These are phyloP conservation scores for Cladopsammia gracilis DNA, from an alignment of 64 coral and sea anemone genomes.

Conservation along the genomic window DNA sequence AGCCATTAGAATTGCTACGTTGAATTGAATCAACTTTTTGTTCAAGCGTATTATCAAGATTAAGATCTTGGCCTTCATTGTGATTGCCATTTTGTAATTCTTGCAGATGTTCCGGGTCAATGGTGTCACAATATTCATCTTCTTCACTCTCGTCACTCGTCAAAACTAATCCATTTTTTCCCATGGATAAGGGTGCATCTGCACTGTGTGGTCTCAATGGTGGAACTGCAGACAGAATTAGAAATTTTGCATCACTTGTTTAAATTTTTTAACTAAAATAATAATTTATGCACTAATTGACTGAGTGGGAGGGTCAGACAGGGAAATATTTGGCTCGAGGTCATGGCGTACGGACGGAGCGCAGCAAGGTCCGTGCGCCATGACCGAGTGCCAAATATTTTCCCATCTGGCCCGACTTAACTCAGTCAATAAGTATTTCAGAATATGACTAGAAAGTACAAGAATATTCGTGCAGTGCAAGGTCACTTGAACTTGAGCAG, in stretches of 20 bases:
- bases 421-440: too few relatives aligned
- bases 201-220: constrained; percentile 1
- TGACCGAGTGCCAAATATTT: too few relatives aligned
- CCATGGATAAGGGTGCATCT: not conserved
- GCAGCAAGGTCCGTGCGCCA: too few relatives aligned
- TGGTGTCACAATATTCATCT: constrained; percentile 92
- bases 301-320: too few relatives aligned
- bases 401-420: too few relatives aligned
- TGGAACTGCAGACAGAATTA: constrained; percentile 15
- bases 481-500: too few relatives aligned
- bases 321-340: too few relatives aligned
- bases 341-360: too few relatives aligned
- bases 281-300: too few relatives aligned
- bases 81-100: constrained; percentile 51
- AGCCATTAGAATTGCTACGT: constrained; percentile 10
- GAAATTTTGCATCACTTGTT: not conserved
- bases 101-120: constrained; percentile 87
- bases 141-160: constrained; percentile 94
- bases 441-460: too few relatives aligned
- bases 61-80: not conserved
- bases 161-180: not conserved
- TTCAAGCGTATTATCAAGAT: constrained; percentile 29
- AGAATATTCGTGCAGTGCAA: too few relatives aligned
- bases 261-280: too few relatives aligned
- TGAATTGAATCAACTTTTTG: not conserved